These are phyloP conservation scores for Drosophila mauritiana DNA, from an alignment of 1,140 invertebrate genomes.

Conservation along the genomic window DNA sequence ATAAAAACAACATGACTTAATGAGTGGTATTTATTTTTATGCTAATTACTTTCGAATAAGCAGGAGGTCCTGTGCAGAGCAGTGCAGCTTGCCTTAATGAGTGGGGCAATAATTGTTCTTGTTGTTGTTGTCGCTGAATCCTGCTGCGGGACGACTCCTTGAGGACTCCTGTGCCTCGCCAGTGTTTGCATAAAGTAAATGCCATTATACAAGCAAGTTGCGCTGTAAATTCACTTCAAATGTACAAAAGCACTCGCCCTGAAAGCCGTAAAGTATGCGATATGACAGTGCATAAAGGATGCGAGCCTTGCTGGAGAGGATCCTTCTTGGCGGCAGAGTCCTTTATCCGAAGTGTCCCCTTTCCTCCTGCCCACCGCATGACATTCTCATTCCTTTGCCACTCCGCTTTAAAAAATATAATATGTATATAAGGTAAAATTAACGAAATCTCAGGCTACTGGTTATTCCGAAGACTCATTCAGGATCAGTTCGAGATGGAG, in stretches of 20 bases:
- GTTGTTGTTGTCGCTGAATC: conserved; percentile 27
- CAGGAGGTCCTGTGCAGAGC: conserved; percentile 6
- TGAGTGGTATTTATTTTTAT: conserved; percentile 83
- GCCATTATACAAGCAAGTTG: conserved; percentile 76
- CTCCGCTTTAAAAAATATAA: no score
- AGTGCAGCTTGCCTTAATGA: conserved; percentile 60
- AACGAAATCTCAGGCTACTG: no score
- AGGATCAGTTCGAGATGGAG: background rate
- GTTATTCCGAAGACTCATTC: background rate
- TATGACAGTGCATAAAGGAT: conserved; percentile 75
- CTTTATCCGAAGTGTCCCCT: no score
- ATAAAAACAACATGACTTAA: conserved; percentile 83
- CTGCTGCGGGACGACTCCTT: conserved; percentile 21
- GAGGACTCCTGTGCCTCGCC: conserved; percentile 8
- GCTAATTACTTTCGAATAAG: conserved; percentile 82
- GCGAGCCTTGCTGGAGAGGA: conserved; percentile 9
- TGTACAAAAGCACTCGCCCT: conserved; percentile 77
- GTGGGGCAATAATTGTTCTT: conserved; percentile 65
- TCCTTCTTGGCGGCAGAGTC: background rate
- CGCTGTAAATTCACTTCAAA: conserved; percentile 76
- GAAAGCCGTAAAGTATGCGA: conserved; percentile 77
- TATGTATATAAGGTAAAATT: no score
- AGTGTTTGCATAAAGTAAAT: conserved; percentile 73
- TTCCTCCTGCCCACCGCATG: background rate
- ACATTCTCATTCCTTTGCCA: no score